A percentile compares a stretch with the other conserved stretches of the same genome.
Conservation (phyloP, 1,140 invertebrate species). For the Sminthurinus signatus region DNA sequence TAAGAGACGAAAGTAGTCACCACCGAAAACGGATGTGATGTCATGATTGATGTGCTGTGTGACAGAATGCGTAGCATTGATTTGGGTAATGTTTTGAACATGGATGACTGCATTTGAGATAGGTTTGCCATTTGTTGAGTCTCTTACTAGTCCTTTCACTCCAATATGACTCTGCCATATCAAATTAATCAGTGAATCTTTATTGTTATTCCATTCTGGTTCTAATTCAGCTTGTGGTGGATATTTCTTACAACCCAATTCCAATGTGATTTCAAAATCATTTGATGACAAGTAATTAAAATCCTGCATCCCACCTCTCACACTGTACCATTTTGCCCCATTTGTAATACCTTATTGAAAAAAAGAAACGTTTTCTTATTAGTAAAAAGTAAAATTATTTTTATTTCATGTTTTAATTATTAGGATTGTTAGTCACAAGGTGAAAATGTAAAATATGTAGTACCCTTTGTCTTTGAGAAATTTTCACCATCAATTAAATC, state of each 20-base stretch:
- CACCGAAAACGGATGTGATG: conserved; percentile 59
- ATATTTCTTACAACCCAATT: conserved; percentile 82
- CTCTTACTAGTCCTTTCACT: conserved; percentile 61
- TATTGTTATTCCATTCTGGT: conserved; percentile 75
- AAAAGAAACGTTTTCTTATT: conserved; percentile 61
- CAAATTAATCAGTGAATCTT: conserved; percentile 67
- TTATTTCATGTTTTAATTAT: too few relatives aligned
- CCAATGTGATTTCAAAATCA: conserved; percentile 94
- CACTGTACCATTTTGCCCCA: conserved; percentile 78
- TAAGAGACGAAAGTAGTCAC: conserved; percentile 71
- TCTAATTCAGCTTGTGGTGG: conserved; percentile 57
- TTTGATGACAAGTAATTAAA: conserved; percentile 95
- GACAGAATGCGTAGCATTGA: conserved; percentile 44
- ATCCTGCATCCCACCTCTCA: conserved; percentile 93
- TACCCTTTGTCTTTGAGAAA: conserved; percentile 53
- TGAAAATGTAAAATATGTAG: too few relatives aligned
- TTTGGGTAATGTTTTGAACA: conserved; percentile 65
- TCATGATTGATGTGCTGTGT: conserved; percentile 62
- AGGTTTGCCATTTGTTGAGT: conserved; percentile 54
- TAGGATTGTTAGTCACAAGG: too few relatives aligned
- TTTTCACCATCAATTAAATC: conserved; percentile 51
- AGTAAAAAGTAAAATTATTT: conserved; percentile 9
- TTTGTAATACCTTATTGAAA: conserved; percentile 76
- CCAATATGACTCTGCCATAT: conserved; percentile 74
- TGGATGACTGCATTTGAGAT: conserved; percentile 65